Evolutionary conservation across 2,888 invertebrate genomes (phyloP), one percentile per base, ranked within the genome.

Genomic region (Coelogynopora nodosa): DNA sequence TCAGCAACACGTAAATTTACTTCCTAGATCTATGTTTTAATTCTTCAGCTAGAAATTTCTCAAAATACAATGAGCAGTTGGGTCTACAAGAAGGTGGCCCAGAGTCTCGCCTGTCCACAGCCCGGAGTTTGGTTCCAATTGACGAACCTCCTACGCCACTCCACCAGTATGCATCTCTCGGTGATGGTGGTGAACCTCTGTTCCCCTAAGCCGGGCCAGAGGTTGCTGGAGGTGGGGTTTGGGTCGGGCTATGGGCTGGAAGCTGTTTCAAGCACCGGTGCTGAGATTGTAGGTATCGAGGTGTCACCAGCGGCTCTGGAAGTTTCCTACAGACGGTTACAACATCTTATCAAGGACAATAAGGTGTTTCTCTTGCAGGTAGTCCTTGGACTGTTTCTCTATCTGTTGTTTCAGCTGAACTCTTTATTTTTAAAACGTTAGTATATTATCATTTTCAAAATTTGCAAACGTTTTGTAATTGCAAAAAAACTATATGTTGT

Each of bases 181-280:
- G 74, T 26, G 23, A 5, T 26, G 5, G 90, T 90, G 31, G 90
- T 88, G 0, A 28, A 87, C 5, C 87, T 90, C 30, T 89, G 89
- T 87, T 84, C 88, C 10, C 89, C 90, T 67, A 87, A 90, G 84
- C 89, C 90, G 5, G 84, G 90, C 67, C 87, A 90, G 67, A 87
- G 87, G 18, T 90, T 90, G 0, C 88, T 90, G 67, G 90, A 90
- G 86, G 88, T 90, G 5, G 90, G 90, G 0, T 90, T 89, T 88
- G 90, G 90, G 2, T 88, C 89, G 0, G 90, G 90, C 5, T 2
- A 89, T 18, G 90, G 90, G 0, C 86, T 90, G 0, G 29, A 88
- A 30, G 86, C 67, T 30, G 90, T 90, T 10, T 88, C 87, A 31
- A 31, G 88, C 23, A 74, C 74, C 23, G 74, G 74, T 5, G 74